Evolutionary conservation across 2,797 vertebrate genomes (phyloP), one percentile per base, ranked within the genome.

Genomic region (Acomys russatus): DNA sequence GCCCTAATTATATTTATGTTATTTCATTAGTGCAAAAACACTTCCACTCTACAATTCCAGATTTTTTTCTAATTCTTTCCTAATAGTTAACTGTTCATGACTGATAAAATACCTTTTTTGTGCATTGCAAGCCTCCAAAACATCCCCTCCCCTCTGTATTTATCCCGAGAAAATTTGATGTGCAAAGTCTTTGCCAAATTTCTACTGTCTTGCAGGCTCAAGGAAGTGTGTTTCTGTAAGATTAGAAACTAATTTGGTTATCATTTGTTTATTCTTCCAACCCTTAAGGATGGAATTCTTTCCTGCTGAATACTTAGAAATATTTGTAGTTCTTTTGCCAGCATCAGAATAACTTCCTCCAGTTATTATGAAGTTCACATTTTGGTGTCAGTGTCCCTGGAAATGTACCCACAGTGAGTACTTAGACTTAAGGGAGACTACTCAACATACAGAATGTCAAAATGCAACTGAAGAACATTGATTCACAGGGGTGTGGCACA

Each of bases 141-240:
- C 9, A 63, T 35, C 35, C 71, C 18, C 79, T 84, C 9, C 28
- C 23, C 49, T 35, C 35, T 33, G 87, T 87, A 77, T 73, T 95
- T 68, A 90, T 80, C 71, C 79, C 18, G 0, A 54, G 33, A 10
- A 91, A 70, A 30, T 78, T 78, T 54, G 25, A 30, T 51, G 30
- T 82, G 9, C 6, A 66, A 92, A 82, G 12, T 73, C 74, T 91
- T 87, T 90, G 85, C 82, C 92, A 90, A 83, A 97, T 84, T 95
- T 71, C 23, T 23, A 83, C 14, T 30, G 12, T 61, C 44, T 86
- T 88, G 33, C 64, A 90, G 33, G 35, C 44, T 77, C 90, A 77
- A 90, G 54, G 35, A 49, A 88, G 28, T 3, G 11, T 91, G 28
- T 54, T 76, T 85, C 68, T 94, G 17, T 49, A 94, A 88, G 68